Base-by-base conservation (phyloP, 2,113 vertebrate species). In the Mirza zaza region DNA sequence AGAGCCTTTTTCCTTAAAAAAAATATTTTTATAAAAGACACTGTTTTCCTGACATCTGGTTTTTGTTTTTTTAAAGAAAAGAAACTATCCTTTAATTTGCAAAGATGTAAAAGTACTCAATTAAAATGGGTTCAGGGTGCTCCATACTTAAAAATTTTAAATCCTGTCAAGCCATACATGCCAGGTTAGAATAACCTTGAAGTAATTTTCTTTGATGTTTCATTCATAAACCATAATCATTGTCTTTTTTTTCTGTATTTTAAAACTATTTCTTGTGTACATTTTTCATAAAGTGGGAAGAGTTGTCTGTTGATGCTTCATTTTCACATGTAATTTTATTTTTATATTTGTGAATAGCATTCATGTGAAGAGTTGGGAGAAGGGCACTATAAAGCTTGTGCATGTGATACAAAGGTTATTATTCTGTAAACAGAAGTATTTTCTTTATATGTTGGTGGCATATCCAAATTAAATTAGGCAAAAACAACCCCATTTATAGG, bases 301-400 rank as follows among this genome's bases (percentile, higher is more conserved):
- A 80, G 2, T 52, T 97, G 52, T 87, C 92, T 97, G 82, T 98
- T 96, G 96, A 93, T 96, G 34, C 81, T 98, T 98, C 91, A 98
- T 98, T 98, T 98, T 97, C 97, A 94, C 27, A 50, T 97, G 96
- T 97, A 90, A 96, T 98, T 98, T 98, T 97, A 97, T 97, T 98
- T 97, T 87, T 67, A 88, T 95, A 93, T 97, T 96, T 97, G 76
- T 95, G 42, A 83, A 76, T 87, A 96, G 11, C 95, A 91, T 95
- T 98, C 20, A 86, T 89, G 90, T 97, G 88, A 95, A 95, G 89
- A 96, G 25, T 91, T 94, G 70, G 82, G 73, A 36, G 45, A 77
- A 55, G 71, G 92, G 48, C 57, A 87, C n/a, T 91, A 2, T 86
- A 83, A 94, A 55, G 48, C 79, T 95, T 96, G 50, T 89, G 57